Evolutionary conservation across 2,113 vertebrate species (phyloP).

Genomic region (Turdus rufiventris): DNA sequence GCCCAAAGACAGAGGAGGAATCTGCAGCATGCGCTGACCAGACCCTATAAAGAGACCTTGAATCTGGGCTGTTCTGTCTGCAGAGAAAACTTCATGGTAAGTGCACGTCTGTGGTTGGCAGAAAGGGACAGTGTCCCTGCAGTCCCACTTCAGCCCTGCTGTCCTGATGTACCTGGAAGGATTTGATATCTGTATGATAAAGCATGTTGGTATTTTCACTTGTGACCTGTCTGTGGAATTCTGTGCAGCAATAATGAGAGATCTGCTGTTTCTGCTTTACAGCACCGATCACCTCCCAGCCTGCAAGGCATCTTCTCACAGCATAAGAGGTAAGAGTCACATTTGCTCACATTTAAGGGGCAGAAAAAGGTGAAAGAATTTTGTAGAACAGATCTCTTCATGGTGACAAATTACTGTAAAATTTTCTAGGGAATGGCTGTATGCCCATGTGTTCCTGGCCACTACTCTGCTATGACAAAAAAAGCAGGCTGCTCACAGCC

Average conservation of each 20-base stretch:
- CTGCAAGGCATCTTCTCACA: constrained; percentile 42
- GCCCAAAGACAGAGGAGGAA: constrained; percentile 64
- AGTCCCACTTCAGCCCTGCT: not conserved
- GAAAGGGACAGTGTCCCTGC: not conserved
- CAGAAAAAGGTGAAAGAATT: not conserved
- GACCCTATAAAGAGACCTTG: constrained; percentile 33
- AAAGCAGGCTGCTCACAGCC: not conserved
- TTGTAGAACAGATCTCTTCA: not conserved
- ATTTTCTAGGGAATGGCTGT: not conserved
- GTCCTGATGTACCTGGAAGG: not conserved
- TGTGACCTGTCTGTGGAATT: not conserved
- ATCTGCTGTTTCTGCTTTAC: constrained; percentile 1
- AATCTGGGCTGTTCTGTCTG: not conserved
- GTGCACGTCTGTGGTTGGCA: not conserved
- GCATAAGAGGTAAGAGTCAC: constrained; percentile 66
- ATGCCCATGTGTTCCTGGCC: not conserved
- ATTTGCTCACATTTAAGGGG: not conserved
- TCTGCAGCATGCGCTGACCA: constrained; percentile 38
- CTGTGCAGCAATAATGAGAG: not conserved
- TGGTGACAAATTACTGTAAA: not conserved
- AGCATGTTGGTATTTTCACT: not conserved
- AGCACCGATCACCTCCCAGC: not conserved
- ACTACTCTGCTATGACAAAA: not conserved
- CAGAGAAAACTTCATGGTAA: constrained; percentile 40
- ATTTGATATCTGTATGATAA: not conserved